Percentiles rank a stretch among this genome's conserved stretches.
These are phyloP conservation scores for Silurus aristotelis DNA, from an alignment of 2,797 vertebrate genomes.

Conservation along the genomic window DNA sequence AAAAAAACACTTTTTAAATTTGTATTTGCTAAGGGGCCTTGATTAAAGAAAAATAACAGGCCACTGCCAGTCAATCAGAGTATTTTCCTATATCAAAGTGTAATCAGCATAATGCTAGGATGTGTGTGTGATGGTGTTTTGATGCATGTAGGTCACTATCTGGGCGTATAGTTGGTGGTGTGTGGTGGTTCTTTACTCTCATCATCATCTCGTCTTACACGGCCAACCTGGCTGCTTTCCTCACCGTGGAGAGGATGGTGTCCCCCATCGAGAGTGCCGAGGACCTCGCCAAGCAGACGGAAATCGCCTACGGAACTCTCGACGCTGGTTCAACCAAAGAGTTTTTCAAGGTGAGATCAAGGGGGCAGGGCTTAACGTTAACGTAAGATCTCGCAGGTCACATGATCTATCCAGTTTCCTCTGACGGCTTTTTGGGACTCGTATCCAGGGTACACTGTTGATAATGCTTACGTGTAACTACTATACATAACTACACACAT, in stretches of 20 bases:
- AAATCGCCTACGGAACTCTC: slow-evolving; percentile 95
- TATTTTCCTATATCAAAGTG: background rate
- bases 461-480: background rate
- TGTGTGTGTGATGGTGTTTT: slow-evolving; percentile 47
- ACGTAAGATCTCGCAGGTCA: background rate
- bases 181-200: slow-evolving; percentile 99
- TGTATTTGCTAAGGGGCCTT: background rate
- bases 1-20: no score
- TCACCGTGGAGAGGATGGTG: slow-evolving; percentile 98
- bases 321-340: slow-evolving; percentile 98
- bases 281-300: slow-evolving; percentile 95
- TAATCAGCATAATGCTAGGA: slow-evolving; percentile 16
- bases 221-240: slow-evolving; percentile 97
- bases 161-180: slow-evolving; percentile 96
- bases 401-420: background rate
- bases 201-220: slow-evolving; percentile 99
- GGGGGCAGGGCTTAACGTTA: background rate
- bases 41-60: background rate
- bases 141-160: slow-evolving; percentile 91
- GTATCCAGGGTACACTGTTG: background rate
- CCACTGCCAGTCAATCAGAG: background rate
- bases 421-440: background rate
- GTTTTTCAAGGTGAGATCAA: slow-evolving; percentile 89
- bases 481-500: no score
- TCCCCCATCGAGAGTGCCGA: slow-evolving; percentile 97